Base-by-base conservation (phyloP, 2,888 invertebrate species). In the Drosophila helvetica region DNA sequence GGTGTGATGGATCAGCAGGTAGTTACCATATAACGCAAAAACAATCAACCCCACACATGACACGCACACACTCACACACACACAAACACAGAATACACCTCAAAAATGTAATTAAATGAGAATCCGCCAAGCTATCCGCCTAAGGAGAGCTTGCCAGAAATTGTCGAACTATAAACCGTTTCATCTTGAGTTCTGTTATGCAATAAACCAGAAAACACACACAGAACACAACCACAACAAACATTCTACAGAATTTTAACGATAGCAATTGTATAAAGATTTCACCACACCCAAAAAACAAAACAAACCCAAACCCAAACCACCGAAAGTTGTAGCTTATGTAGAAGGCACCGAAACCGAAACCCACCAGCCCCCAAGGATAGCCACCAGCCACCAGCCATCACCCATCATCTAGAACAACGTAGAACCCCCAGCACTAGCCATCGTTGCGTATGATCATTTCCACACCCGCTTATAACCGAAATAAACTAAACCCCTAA, bases 1-100 rank as follows among this genome's bases (percentile, higher is more conserved):
- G 97, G 94, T 97, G 97, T 94, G 97, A 97, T 93, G 96, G 96
- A 93, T 96, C 96, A 94, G 96, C 97, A 96, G 96, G 95, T 95
- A 94, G 92, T 93, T 90, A 89, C 79, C 78, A 77, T 71, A 78
- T 78, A 71, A 78, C 54, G 50, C 43, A 59, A 57, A 60, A 65
- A 67, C 50, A 48, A 60, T 46, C 38, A 45, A 47, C 33, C 48
- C 27, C 22, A 51, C 45, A 51, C 46, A 33, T 3, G 8, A 10
- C 8, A 22, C 8, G 19, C 58, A 27, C 42, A 59, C 22, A 47
- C 18, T 19, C 46, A 56, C n/a, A 79, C 58, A 55, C 70, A 63
- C 62, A 38, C 57, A 51, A 72, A 19, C n/a, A n/a, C n/a, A n/a
- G n/a, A 19, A 22, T 5, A 22, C 58, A 66, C 67, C 48, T 67